Percentiles rank a stretch among this genome's conserved stretches.
These are phyloP conservation scores for Tethya wilhelma DNA, from an alignment of 37 sponge, comb jelly and placozoan species.

Conservation along the genomic window DNA sequence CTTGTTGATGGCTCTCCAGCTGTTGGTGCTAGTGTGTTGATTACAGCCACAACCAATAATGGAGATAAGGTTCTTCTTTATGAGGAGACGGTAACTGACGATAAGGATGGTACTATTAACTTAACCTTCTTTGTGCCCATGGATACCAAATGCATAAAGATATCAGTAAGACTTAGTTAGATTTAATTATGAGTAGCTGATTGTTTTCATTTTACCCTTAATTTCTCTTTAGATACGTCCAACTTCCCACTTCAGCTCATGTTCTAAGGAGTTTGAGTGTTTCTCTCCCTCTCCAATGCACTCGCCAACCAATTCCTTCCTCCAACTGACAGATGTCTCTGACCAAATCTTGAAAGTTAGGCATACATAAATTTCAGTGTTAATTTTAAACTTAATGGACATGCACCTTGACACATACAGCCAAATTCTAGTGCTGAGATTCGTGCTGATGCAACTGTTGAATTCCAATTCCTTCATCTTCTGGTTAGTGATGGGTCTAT, in stretches of 20 bases:
- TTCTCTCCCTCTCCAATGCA: constrained; percentile 49
- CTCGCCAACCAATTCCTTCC: constrained; percentile 53
- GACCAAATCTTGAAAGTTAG: not conserved
- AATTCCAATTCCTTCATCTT: too few relatives aligned
- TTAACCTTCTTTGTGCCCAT: constrained; percentile 20
- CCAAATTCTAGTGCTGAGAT: too few relatives aligned
- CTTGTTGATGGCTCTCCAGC: constrained; percentile 48
- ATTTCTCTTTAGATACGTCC: too few relatives aligned
- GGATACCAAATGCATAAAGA: constrained; percentile 51
- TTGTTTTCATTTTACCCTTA: not conserved
- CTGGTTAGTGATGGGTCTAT: too few relatives aligned
- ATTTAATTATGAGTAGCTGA: not conserved
- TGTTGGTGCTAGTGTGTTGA: not conserved
- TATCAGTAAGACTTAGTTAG: constrained; percentile 20
- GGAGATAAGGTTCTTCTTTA: not conserved
- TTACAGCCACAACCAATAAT: constrained; percentile 43
- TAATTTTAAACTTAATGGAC: too few relatives aligned
- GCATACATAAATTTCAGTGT: too few relatives aligned
- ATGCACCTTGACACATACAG: too few relatives aligned
- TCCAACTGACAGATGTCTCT: constrained; percentile 29
- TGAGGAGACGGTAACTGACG: not conserved
- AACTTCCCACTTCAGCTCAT: too few relatives aligned
- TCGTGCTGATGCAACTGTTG: too few relatives aligned
- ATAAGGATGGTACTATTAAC: not conserved
- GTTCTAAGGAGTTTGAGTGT: constrained; percentile 28